Percentiles rank a stretch among this genome's conserved stretches.
Evolutionary conservation across 2,797 vertebrate species (phyloP).

Genomic region (Atherinosoma microstoma): DNA sequence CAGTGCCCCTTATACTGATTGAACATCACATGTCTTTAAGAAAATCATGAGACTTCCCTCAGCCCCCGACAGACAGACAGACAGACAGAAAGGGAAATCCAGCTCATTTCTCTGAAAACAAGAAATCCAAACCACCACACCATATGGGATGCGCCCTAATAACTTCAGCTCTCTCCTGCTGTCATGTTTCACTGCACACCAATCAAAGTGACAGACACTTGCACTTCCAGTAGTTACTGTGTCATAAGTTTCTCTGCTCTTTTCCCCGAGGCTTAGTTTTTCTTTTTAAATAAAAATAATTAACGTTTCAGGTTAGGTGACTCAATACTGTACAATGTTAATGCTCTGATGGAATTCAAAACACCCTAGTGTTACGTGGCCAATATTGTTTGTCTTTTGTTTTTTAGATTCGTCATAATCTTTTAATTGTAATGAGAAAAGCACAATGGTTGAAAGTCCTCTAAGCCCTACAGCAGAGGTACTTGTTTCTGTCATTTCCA

Average conservation of each 20-base stretch:
- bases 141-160: conserved; percentile 24
- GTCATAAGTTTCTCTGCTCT: not conserved
- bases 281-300: not conserved
- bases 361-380: not conserved
- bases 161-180: conserved; percentile 25
- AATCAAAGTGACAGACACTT: conserved; percentile 47
- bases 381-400: not conserved
- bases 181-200: conserved; percentile 56
- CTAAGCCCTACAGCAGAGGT: too few species aligned
- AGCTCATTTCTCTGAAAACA: conserved; percentile 28
- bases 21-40: conserved; percentile 49
- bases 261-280: not conserved
- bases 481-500: too few species aligned
- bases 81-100: conserved; percentile 12
- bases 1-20: conserved; percentile 10
- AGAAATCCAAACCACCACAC: conserved; percentile 14
- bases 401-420: not conserved
- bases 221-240: conserved; percentile 30
- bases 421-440: not conserved
- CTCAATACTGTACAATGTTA: not conserved
- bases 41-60: conserved; percentile 50
- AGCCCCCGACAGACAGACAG: conserved; percentile 1
- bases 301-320: not conserved
- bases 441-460: too few species aligned
- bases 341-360: conserved; percentile 6